These are phyloP conservation scores for Heliconius hortense DNA, from an alignment of 2,888 invertebrate species.

Conservation along the genomic window DNA sequence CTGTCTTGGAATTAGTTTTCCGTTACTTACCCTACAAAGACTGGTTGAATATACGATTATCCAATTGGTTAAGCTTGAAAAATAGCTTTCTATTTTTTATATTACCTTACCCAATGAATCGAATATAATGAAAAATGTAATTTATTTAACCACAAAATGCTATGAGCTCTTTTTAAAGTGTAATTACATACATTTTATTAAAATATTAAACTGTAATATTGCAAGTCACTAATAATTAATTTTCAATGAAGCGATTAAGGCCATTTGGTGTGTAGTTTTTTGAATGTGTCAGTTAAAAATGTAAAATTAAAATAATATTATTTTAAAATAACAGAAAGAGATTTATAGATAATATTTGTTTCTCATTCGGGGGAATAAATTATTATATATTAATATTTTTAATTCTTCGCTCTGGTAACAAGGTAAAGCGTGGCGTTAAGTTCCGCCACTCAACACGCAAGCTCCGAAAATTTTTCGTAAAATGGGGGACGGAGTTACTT, in stretches of 20 bases:
- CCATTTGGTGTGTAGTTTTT: background rate
- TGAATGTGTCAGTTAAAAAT: background rate
- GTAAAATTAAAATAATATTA: background rate
- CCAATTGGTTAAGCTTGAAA: background rate
- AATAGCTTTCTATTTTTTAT: background rate
- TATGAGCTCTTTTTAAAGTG: background rate
- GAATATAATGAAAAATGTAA: constrained; percentile 4
- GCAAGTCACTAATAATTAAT: background rate
- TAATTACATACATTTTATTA: background rate
- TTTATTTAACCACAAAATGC: background rate
- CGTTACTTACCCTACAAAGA: too few species aligned
- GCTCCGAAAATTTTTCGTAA: too few species aligned
- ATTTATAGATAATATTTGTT: too few species aligned
- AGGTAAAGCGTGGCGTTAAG: too few species aligned
- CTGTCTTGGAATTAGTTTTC: background rate
- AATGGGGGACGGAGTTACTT: too few species aligned
- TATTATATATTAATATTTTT: too few species aligned
- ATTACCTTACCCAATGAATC: background rate
- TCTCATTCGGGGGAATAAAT: too few species aligned
- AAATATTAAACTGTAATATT: background rate
- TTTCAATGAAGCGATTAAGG: background rate
- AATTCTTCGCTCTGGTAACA: too few species aligned
- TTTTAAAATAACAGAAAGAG: too few species aligned
- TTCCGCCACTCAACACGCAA: too few species aligned
- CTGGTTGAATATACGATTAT: background rate